Evolutionary conservation across 2,113 vertebrate genomes (phyloP).

Genomic region (Holacanthus passer): DNA sequence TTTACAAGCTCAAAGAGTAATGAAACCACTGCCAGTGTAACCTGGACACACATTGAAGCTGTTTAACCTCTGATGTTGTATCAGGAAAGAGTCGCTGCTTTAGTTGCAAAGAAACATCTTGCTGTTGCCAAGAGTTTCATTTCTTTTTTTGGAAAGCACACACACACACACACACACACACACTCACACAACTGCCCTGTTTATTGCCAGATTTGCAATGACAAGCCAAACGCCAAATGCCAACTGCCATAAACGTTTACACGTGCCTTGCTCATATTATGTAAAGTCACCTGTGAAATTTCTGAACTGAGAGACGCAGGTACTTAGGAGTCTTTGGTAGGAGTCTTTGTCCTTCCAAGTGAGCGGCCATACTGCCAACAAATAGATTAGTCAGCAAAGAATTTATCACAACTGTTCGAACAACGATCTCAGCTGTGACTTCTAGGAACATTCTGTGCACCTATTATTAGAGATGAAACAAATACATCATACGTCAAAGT

Average conservation of each 20-base stretch:
- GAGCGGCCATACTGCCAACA: slow-evolving; percentile 4
- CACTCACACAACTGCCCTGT: not conserved
- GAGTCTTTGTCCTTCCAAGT: slow-evolving; percentile 26
- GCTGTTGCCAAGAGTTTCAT: no score
- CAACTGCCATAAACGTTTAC: slow-evolving; percentile 35
- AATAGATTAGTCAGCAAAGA: not conserved
- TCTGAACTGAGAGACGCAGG: slow-evolving; percentile 16
- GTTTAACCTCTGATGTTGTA: not conserved
- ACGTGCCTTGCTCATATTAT: slow-evolving; percentile 9
- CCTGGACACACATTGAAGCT: not conserved
- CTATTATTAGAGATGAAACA: not conserved
- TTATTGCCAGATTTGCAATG: slow-evolving; percentile 22
- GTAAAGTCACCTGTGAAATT: slow-evolving; percentile 38
- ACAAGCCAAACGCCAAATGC: slow-evolving; percentile 23
- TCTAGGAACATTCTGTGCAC: not conserved
- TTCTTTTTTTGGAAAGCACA: slow-evolving; percentile 3
- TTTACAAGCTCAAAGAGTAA: not conserved
- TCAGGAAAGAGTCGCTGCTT: not conserved
- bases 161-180: not conserved
- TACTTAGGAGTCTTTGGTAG: no score
- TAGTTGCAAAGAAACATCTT: slow-evolving; percentile 22
- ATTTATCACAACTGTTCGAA: not conserved
- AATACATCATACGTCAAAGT: not conserved
- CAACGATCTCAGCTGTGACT: not conserved
- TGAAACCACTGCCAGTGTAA: not conserved